phyloP scores from a whole-genome alignment of 2,113 vertebrate species.

The Burhinus oedicnemus region DNA sequence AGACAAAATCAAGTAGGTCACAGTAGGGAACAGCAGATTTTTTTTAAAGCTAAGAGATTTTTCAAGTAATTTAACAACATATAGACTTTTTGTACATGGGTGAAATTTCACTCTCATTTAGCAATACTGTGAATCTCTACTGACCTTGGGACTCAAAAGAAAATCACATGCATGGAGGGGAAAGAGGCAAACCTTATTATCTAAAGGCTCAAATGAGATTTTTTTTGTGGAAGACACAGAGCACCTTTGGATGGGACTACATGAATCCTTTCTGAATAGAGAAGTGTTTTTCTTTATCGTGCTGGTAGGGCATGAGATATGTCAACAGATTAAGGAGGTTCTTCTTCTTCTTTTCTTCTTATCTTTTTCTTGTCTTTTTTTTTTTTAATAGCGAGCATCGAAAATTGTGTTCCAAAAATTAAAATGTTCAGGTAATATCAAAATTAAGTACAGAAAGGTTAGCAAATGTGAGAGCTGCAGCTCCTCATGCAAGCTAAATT shows the following conservation, averaged over 20 bases:
- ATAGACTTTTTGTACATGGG: neutral
- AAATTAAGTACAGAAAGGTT: neutral
- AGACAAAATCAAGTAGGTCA: neutral
- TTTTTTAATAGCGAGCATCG: neutral
- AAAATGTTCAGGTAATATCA: neutral
- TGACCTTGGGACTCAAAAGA: neutral
- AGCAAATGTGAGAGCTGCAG: neutral
- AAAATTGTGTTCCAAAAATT: neutral
- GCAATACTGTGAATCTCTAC: neutral
- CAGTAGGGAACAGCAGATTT: neutral
- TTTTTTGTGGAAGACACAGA: neutral
- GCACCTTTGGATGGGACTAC: neutral
- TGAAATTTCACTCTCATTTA: neutral
- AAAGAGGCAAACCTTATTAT: neutral
- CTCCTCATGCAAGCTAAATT: neutral
- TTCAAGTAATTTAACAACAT: neutral
- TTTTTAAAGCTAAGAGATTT: neutral
- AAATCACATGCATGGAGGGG: neutral
- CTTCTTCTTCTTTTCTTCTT: neutral
- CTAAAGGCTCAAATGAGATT: neutral
- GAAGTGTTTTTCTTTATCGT: neutral
- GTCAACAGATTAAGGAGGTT: neutral
- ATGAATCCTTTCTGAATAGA: neutral
- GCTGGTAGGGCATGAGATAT: neutral
- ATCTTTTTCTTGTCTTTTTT: neutral